Evolutionary conservation across 2,113 vertebrate species (phyloP).

Genomic region (Zingel zingel): DNA sequence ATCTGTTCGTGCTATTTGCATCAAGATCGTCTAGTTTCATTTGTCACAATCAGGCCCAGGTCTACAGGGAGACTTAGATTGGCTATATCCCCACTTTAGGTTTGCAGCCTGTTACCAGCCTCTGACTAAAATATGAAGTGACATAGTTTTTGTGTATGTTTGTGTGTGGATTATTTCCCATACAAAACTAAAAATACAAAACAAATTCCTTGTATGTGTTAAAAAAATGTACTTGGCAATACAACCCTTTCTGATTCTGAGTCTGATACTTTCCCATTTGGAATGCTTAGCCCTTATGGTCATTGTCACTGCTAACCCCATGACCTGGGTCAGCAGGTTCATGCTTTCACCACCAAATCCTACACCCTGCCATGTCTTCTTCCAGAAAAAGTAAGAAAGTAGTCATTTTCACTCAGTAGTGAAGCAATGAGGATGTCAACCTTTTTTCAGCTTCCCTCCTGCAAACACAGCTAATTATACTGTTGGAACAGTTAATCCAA

Average conservation of each 20-base stretch:
- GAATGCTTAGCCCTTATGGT: not conserved
- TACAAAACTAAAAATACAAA: too few relatives aligned
- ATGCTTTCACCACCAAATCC: not conserved
- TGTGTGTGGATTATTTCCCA: not conserved
- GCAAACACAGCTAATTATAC: not conserved
- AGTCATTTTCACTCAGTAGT: not conserved
- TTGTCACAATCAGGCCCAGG: slow-evolving; percentile 51
- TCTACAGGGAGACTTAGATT: slow-evolving; percentile 27
- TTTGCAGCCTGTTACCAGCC: slow-evolving; percentile 9
- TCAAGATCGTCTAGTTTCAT: slow-evolving; percentile 49
- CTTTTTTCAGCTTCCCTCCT: not conserved
- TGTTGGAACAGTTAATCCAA: not conserved
- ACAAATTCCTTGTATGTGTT: too few relatives aligned
- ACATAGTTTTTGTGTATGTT: not conserved
- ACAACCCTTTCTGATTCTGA: too few relatives aligned
- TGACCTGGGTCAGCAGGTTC: not conserved
- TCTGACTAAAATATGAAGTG: not conserved
- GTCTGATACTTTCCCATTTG: not conserved
- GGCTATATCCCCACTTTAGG: slow-evolving; percentile 9
- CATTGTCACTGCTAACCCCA: not conserved
- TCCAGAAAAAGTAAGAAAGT: not conserved
- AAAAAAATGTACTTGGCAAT: too few relatives aligned
- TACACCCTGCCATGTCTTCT: not conserved
- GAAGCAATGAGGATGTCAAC: not conserved
- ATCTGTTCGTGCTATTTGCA: slow-evolving; percentile 58